These are phyloP conservation scores for Alfaro cultratus DNA, from an alignment of 2,797 vertebrate species.

Conservation along the genomic window DNA sequence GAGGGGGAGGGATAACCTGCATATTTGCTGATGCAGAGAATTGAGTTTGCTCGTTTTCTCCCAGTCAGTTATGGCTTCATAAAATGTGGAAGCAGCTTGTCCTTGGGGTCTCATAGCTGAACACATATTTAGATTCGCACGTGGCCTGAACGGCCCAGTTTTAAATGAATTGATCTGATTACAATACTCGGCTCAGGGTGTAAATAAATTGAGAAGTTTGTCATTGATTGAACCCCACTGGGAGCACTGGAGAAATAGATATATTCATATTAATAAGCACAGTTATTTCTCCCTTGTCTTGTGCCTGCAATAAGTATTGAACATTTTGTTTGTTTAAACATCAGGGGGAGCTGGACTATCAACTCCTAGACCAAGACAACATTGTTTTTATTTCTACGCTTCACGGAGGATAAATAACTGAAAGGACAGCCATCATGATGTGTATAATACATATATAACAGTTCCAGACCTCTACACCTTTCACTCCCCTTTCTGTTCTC, in stretches of 20 bases:
- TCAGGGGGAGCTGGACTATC: slow-evolving; percentile 94
- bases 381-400: slow-evolving; percentile 97
- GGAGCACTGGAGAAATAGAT: slow-evolving; percentile 21
- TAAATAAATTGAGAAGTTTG: slow-evolving; percentile 67
- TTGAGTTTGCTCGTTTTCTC: slow-evolving; percentile 35
- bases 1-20: slow-evolving; percentile 29
- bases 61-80: slow-evolving; percentile 48
- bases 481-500: background rate
- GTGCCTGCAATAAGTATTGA: slow-evolving; percentile 25
- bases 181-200: slow-evolving; percentile 36
- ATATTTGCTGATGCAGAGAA: slow-evolving; percentile 6
- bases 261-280: slow-evolving; percentile 34
- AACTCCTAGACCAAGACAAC: slow-evolving; percentile 92
- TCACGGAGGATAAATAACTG: slow-evolving; percentile 87
- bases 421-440: slow-evolving; percentile 9
- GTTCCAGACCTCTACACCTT: slow-evolving; percentile 6
- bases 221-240: slow-evolving; percentile 46
- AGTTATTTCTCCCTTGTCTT: slow-evolving; percentile 7
- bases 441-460: slow-evolving; percentile 9
- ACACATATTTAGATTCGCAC: slow-evolving; percentile 47
- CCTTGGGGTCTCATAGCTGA: slow-evolving; percentile 57
- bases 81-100: slow-evolving; percentile 45
- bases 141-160: slow-evolving; percentile 42
- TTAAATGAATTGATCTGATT: slow-evolving; percentile 62
- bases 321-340: slow-evolving; percentile 42